A percentile compares a stretch with the other conserved stretches of the same genome.
These are phyloP conservation scores for Cyaniris semiargus DNA, from an alignment of 2,888 invertebrate species.

Conservation along the genomic window DNA sequence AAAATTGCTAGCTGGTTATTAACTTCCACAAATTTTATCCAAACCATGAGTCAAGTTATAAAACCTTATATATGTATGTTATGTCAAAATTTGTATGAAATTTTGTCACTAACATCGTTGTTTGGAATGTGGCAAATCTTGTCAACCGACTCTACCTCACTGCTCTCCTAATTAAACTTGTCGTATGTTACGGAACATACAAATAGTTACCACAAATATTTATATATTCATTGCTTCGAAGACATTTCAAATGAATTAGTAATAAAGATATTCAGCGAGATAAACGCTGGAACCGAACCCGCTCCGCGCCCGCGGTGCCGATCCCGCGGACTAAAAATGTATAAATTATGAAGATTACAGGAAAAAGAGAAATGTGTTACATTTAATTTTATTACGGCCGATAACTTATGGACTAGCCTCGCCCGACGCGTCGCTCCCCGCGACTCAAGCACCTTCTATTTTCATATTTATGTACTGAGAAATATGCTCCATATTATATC, in stretches of 20 bases:
- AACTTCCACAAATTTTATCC: too few species aligned
- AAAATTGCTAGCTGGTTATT: not conserved
- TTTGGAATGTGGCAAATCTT: not conserved
- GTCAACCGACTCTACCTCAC: not conserved
- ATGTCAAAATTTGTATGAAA: too few species aligned
- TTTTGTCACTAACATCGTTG: too few species aligned
- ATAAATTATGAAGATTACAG: constrained; percentile 80
- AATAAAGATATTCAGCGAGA: constrained; percentile 32
- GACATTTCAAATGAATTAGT: constrained; percentile 29
- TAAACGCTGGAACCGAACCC: constrained; percentile 24
- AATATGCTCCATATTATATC: constrained; percentile 43
- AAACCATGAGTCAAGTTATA: too few species aligned
- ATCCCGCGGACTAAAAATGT: constrained; percentile 75
- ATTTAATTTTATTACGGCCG: constrained; percentile 80
- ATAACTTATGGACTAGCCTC: constrained; percentile 76
- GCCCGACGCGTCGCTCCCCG: constrained; percentile 63
- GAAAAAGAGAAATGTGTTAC: constrained; percentile 80
- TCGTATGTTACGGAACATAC: constrained; percentile 13
- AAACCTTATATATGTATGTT: too few species aligned
- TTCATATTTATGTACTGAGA: constrained; percentile 31
- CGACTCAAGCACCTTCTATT: constrained; percentile 33
- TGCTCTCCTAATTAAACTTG: constrained; percentile 13
- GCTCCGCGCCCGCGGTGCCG: constrained; percentile 58
- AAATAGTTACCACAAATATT: constrained; percentile 24
- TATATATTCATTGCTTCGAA: constrained; percentile 28